Evolutionary conservation across 2,797 vertebrate genomes (phyloP).

Genomic region (Ptychadena robeensis): DNA sequence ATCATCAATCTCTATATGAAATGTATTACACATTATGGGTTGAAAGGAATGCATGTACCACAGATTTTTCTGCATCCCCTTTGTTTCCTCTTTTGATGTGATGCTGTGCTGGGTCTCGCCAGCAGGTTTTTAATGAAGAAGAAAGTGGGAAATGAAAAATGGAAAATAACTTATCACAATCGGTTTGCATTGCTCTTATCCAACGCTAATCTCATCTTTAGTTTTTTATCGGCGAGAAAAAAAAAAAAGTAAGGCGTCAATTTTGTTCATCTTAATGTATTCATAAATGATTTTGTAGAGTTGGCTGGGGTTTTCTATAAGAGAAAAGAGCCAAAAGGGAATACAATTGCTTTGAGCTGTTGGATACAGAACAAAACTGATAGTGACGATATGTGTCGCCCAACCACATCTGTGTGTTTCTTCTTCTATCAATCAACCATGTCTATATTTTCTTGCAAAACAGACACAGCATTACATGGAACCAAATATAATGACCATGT

Average conservation of each 20-base stretch:
- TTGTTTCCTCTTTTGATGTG: conserved; percentile 49
- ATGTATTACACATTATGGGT: conserved; percentile 58
- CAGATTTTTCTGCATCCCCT: conserved; percentile 22
- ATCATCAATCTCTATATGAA: conserved; percentile 60
- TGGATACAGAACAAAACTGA: background rate
- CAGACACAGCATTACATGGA: no score
- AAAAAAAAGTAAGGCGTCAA: conserved; percentile 29
- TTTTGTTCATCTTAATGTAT: conserved; percentile 35
- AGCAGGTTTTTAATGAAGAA: conserved; percentile 60
- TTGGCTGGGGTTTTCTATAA: background rate
- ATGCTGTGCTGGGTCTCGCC: conserved; percentile 48
- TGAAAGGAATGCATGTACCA: conserved; percentile 47
- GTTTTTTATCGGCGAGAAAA: conserved; percentile 33
- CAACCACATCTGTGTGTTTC: no score
- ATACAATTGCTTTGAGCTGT: background rate
- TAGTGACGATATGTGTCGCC: no score
- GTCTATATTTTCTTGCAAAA: no score
- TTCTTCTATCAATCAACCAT: no score
- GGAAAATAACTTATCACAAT: conserved; percentile 60
- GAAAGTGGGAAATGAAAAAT: conserved; percentile 46
- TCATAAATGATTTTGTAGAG: conserved; percentile 20
- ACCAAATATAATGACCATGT: no score
- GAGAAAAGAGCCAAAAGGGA: background rate
- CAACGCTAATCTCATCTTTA: conserved; percentile 54
- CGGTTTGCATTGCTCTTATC: conserved; percentile 59